Evolutionary conservation across 2,888 invertebrate genomes (phyloP), one percentile per base, ranked within the genome.

Genomic region (Lycaena phlaeas): DNA sequence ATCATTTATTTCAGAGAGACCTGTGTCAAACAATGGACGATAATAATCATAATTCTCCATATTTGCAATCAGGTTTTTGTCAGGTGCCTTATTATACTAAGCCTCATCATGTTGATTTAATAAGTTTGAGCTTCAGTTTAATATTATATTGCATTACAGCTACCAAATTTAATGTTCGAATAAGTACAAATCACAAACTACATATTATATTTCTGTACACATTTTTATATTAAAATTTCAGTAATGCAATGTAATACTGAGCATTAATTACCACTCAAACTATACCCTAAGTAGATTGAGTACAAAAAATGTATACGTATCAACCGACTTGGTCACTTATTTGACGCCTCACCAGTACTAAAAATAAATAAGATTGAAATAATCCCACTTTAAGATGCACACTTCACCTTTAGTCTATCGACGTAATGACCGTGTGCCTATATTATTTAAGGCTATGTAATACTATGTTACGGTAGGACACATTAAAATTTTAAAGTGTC

Each of bases 271-370:
- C 22, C 22, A 18, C 4, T 18, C 9, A 9, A 5, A 22, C 22
- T 22, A n/a, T n/a, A n/a, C 22, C 9, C 2, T 22, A 9, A 2
- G 22, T 6, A 22, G 22, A 3, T 7, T 22, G 22, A 22, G 14
- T 4, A 29, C 11, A 9, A 12, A 29, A 29, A 29, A 14, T 29
- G 12, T 4, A 41, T 43, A 41, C 26, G 41, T n/a, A 41, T 42
- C 45, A n/a, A 34, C 29, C 11, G 45, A 44, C 44, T 49, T 43
- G 29, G 46, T 41, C 42, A 48, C 40, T 49, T 36, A 29, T 39
- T 11, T 18, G 30, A 25, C 25, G 26, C 27, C 40, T 31, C n/a
- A n/a, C n/a, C n/a, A n/a, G n/a, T n/a, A n/a, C n/a, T 22, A 5
- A 22, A 22, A 22, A 22, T 4, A 22, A n/a, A n/a, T n/a, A n/a